Evolutionary conservation across 2,797 vertebrate genomes (phyloP), one percentile per base, ranked within the genome.

Genomic region (Catamblyrhynchus diadema): DNA sequence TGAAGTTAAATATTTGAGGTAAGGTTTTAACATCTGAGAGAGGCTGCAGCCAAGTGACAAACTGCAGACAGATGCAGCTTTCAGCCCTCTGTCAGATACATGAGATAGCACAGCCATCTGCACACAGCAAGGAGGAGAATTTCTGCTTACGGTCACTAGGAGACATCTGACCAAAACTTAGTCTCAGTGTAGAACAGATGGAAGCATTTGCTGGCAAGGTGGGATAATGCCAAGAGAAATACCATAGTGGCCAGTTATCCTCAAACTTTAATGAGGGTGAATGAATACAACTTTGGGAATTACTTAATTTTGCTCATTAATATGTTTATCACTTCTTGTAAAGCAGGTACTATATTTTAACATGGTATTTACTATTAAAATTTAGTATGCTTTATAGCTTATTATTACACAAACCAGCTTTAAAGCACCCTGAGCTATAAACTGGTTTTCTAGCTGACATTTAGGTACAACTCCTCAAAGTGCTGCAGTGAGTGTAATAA

Each of bases 1-100:
- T 80, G 48, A 39, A 95, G 45, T 56, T 67, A 64, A 92, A 61
- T 85, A 67, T 85, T 80, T 73, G 83, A 86, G 64, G 71, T 50
- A 50, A 88, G 59, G 45, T 44, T 96, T 89, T 79, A 75, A 69
- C 51, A 62, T 75, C 61, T 70, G 32, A 14, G 72, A 88, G 82
- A 7, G 75, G 88, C 88, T 86, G 28, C 56, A 84, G 83, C 69
- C 90, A 81, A 16, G 44, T 91, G 85, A 82, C 73, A 84, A 59
- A 86, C 80, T 95, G 93, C 88, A 95, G 91, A 81, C 87, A 94
- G 85, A 88, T 94, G 73, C 73, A 93, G 92, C 82, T 84, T 81
- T 89, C 81, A 85, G 60, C 54, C 67, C 90, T 69, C 37, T 81
- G 80, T 86, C 82, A 79, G 77, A 72, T 65, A 50, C 0, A 22